Evolutionary conservation across 2,113 vertebrate species (phyloP).

Genomic region (Dasypus novemcinctus): DNA sequence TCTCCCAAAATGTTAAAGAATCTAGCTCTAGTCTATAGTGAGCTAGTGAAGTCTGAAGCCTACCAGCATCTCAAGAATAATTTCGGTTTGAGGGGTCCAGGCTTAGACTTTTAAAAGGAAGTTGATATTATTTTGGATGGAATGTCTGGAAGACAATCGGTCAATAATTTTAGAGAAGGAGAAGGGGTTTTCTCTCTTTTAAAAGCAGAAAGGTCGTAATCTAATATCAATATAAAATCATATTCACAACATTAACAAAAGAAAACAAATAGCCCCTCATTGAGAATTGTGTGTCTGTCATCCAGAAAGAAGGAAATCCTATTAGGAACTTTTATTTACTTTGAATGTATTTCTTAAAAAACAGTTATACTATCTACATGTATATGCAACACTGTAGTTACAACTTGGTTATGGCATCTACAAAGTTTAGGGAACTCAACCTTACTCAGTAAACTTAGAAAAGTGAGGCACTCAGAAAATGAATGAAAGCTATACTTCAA

Average conservation of each 20-base stretch:
- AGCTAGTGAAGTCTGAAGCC: not conserved
- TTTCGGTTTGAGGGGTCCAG: not conserved
- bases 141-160: not conserved
- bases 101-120: not conserved
- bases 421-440: not conserved
- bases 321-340: not conserved
- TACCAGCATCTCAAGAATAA: not conserved
- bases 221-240: not conserved
- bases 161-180: not conserved
- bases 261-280: not conserved
- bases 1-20: conserved; percentile 4
- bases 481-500: not conserved
- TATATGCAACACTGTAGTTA: not conserved
- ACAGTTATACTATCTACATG: not conserved
- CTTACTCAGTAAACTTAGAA: not conserved
- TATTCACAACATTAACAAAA: not conserved
- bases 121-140: not conserved
- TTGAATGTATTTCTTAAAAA: not conserved
- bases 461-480: not conserved
- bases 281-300: not conserved
- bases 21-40: not conserved
- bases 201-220: not conserved
- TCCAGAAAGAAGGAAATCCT: not conserved
- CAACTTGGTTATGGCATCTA: not conserved
- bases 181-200: not conserved